phyloP scores from a whole-genome alignment of 2,113 vertebrate species.

The Rafetus swinhoei region DNA sequence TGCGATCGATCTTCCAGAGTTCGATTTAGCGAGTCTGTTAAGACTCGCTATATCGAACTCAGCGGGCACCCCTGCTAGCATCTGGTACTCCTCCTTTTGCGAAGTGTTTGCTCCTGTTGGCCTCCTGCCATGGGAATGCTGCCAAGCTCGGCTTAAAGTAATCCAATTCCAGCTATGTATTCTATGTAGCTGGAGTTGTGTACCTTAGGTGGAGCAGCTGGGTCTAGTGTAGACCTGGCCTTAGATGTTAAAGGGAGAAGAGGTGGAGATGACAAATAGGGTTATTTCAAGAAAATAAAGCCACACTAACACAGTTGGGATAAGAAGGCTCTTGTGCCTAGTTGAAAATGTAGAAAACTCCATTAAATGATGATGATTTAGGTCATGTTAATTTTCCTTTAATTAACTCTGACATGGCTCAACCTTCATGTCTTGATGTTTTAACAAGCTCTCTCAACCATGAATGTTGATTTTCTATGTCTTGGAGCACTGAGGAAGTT shows the following conservation, averaged over 20 bases:
- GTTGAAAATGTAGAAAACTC: neutral
- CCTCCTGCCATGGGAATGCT: too few species aligned
- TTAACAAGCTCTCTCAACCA: neutral
- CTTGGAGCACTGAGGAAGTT: neutral
- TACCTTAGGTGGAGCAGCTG: too few species aligned
- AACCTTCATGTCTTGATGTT: neutral
- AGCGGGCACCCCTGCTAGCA: too few species aligned
- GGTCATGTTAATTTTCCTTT: neutral
- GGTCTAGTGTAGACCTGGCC: too few species aligned
- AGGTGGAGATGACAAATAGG: fast-evolving
- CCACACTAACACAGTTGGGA: neutral
- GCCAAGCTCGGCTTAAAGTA: too few species aligned
- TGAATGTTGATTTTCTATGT: neutral
- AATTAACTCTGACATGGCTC: neutral
- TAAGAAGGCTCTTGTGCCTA: neutral
- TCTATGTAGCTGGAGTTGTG: too few species aligned
- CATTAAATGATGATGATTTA: neutral
- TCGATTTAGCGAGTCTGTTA: too few species aligned
- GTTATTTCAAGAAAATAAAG: neutral
- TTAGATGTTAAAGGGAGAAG: neutral
- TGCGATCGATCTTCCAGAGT: too few species aligned
- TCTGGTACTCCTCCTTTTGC: too few species aligned
- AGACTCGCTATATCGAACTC: too few species aligned
- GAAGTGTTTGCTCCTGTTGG: too few species aligned
- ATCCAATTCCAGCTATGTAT: too few species aligned